Base-by-base conservation (phyloP, 2,888 invertebrate species). In the Stenurella melanura region DNA sequence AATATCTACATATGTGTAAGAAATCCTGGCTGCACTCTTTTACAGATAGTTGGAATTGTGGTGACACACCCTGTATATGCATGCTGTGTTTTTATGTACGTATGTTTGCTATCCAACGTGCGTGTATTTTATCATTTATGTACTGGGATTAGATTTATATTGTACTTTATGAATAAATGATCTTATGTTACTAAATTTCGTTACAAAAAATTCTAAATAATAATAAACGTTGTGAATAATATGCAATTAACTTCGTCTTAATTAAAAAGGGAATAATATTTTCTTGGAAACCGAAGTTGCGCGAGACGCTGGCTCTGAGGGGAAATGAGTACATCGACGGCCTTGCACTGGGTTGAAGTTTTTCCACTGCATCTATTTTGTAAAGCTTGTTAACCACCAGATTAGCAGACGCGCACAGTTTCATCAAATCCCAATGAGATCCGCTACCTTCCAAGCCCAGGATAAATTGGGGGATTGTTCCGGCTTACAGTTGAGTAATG, bases 381-480 rank as follows among this genome's bases (percentile, higher is more conserved):
- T 88, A 89, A 88, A 88, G 88, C 88, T 89, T 89, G 89, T 89
- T 89, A 89, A 89, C 89, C 88, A 88, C 87, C 84, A 88, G 89
- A 89, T 89, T 89, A 89, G 89, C 88, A 87, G 86, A 85, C 86
- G 87, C 87, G 87, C 87, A 84, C 87, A 88, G 89, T 90, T 89
- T 89, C 90, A 89, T 90, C 90, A 90, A 90, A 90, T 89, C 89
- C 89, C 89, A 89, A 89, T 88, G 89, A 89, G 89, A 89, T 89
- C 88, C 89, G 87, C 87, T 87, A 87, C 88, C 88, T 87, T 88
- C 87, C 87, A 84, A 86, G 87, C 87, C 87, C 85, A 82, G 89
- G 89, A 89, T 89, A 89, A 89, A 89, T 89, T 89, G 89, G 89
- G 89, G 89, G 89, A 89, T 89, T 89, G 88, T 87, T 88, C 87